Base-by-base conservation (phyloP, 64 coral and sea anemone species). In the Cladopsammia gracilis region DNA sequence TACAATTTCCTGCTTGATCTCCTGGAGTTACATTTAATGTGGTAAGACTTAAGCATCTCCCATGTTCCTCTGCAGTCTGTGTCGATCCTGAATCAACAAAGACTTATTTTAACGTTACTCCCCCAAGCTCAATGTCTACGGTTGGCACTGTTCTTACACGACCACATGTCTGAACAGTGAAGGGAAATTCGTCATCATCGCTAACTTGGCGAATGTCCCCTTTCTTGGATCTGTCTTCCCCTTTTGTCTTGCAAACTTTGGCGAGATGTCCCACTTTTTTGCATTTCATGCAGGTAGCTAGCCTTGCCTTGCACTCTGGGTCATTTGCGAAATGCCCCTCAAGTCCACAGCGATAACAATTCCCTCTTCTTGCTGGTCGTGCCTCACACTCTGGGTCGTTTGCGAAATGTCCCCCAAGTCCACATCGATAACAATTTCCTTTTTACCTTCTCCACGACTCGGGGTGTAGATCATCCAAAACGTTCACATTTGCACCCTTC, bases 31-130 rank as follows among this genome's bases (percentile, higher is more conserved):
- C 84, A 92, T 82, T 94, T 84, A 10, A 88, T 71, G 10, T 54
- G 57, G 49, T 75, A 12, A 18, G 49, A 43, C 16, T 91, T 95
- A 25, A 91, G 57, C 51, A 84, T 45, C 23, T 83, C 42, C 93
- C 83, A 82, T 11, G 82, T 88, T 46, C 74, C 48, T 52, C 46
- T 71, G 73, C n/a, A n/a, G n/a, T 90, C 66, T 16, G 90, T 62
- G 62, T 91, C 34, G 74, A 90, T 49, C 94, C 94, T 48, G 90
- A 89, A 42, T 96, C 90, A 43, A 96, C 78, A 64, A 89, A 76
- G 24, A 96, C 90, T 75, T 67, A 77, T 13, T 84, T 69, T 23
- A 96, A 76, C 59, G 77, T 25, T 6, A 92, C 90, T 4, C 95
- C 85, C 70, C 90, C 86, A 24, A 96, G 60, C 20, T 34, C 49